These are phyloP conservation scores for Notarius lentiginosus DNA, from an alignment of 2,113 vertebrate genomes.

Conservation along the genomic window DNA sequence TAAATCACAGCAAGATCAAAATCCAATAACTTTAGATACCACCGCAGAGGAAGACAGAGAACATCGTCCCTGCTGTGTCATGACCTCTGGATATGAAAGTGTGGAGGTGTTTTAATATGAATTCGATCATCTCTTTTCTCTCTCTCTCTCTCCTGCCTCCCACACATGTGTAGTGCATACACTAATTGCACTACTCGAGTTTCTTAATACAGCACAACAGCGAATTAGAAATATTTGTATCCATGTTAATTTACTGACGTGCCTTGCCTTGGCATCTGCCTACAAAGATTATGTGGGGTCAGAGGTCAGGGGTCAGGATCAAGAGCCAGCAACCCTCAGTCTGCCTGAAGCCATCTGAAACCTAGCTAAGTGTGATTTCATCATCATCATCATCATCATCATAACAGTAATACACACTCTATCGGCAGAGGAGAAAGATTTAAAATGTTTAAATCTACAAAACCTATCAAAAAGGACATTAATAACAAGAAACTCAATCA, in stretches of 20 bases:
- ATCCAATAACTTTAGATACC: conserved; percentile 33
- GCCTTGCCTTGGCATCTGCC: no score
- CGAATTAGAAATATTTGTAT: background rate
- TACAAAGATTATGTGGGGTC: no score
- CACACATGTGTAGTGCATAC: background rate
- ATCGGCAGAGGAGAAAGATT: no score
- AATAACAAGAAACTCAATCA: background rate
- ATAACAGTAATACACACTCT: no score
- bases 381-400: no score
- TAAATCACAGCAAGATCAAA: conserved; percentile 21
- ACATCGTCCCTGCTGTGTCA: background rate
- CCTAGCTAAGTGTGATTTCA: no score
- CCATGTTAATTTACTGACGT: background rate
- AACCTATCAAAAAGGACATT: no score
- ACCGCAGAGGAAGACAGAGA: background rate
- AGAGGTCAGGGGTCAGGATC: no score
- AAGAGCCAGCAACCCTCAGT: no score
- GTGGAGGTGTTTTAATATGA: conserved; percentile 32
- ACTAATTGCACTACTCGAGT: background rate
- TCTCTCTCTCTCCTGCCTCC: background rate
- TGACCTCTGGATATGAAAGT: conserved; percentile 37
- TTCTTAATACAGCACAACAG: background rate
- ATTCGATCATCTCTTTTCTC: background rate
- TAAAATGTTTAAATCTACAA: no score
- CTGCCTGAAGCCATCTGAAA: no score